Percentiles rank a stretch among this genome's conserved stretches.
Conservation (phyloP, 2,113 vertebrate genomes). For the Microcebus tavaratra region DNA sequence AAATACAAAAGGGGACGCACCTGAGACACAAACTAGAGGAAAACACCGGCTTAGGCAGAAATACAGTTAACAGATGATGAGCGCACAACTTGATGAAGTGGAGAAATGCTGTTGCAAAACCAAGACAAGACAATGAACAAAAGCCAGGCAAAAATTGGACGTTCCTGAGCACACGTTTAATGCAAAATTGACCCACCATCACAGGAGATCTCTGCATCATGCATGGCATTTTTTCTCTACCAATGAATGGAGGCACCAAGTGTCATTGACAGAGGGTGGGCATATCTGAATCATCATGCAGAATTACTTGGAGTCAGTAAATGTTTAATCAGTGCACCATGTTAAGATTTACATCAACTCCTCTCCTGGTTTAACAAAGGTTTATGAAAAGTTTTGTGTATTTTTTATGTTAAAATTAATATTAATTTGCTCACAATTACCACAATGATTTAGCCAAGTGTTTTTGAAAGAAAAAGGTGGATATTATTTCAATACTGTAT, state of each 20-base stretch:
- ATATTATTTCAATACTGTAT: background rate
- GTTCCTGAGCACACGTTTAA: background rate
- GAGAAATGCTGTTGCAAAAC: background rate
- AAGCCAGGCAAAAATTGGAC: background rate
- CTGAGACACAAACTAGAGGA: background rate
- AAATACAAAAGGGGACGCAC: background rate
- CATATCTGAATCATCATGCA: background rate
- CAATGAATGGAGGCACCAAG: background rate
- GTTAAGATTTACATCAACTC: background rate
- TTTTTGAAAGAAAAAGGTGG: background rate
- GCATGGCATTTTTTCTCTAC: background rate
- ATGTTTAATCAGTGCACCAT: background rate
- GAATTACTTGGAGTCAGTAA: background rate
- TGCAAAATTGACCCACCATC: background rate
- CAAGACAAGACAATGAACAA: background rate
- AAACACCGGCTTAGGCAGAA: background rate
- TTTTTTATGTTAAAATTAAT: slow-evolving; percentile 23
- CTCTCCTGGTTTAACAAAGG: background rate
- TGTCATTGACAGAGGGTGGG: background rate
- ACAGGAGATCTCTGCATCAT: background rate
- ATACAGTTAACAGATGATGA: background rate
- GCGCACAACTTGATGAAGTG: background rate
- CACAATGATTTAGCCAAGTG: background rate
- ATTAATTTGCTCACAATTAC: background rate
- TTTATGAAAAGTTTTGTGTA: background rate